phyloP scores from a whole-genome alignment of 2,888 invertebrate species.

The Drosophila formosana region DNA sequence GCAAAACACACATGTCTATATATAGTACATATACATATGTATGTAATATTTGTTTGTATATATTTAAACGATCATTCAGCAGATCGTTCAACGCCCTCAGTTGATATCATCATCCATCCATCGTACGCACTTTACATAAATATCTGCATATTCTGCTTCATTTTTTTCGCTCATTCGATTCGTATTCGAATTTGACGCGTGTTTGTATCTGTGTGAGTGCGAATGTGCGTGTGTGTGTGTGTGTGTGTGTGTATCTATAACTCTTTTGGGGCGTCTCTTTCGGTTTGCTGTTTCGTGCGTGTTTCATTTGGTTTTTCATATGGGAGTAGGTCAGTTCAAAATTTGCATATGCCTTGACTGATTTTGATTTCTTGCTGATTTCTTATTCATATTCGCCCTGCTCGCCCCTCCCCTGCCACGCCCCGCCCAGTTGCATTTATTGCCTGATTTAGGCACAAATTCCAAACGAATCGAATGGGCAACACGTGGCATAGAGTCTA shows the following conservation, averaged over 20 bases:
- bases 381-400: conserved; percentile 73
- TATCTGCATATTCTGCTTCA: conserved; percentile 42
- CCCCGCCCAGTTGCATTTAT: conserved; percentile 66
- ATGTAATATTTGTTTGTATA: background rate
- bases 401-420: conserved; percentile 9
- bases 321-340: conserved; percentile 82
- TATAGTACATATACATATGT: background rate
- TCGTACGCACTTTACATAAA: conserved; percentile 68
- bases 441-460: conserved; percentile 44
- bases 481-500: conserved; percentile 29
- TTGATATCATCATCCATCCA: conserved; percentile 39
- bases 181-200: conserved; percentile 37
- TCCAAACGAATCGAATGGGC: conserved; percentile 19
- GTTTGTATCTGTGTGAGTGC: background rate
- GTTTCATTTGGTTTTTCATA: conserved; percentile 73
- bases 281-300: conserved; percentile 38
- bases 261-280: conserved; percentile 43
- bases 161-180: conserved; percentile 24
- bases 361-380: conserved; percentile 73
- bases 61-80: conserved; percentile 40
- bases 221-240: background rate
- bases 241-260: conserved; percentile 23
- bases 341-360: conserved; percentile 78
- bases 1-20: background rate
- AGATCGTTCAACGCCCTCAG: conserved; percentile 73